Percentiles rank a stretch among this genome's conserved stretches.
Conservation (phyloP, 2,888 invertebrate species). For the Bursaphelenchus okinawaensis region DNA sequence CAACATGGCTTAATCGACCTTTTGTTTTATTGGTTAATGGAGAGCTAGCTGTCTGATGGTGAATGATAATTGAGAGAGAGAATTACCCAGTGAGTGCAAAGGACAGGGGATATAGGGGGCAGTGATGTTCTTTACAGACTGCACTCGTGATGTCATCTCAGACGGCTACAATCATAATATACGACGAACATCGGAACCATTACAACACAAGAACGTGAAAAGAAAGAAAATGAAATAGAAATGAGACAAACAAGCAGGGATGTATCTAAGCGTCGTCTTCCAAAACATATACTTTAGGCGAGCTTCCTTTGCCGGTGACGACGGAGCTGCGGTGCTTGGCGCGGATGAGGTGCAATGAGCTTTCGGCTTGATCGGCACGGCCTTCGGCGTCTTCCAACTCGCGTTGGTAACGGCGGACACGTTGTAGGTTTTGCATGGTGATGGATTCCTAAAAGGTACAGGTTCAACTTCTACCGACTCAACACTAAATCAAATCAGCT, state of each 20-base stretch:
- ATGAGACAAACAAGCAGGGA: not conserved
- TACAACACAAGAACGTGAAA: not conserved
- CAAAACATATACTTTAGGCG: slow-evolving; percentile 45
- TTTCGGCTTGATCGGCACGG: slow-evolving; percentile 70
- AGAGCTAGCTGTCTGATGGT: not conserved
- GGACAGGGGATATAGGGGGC: not conserved
- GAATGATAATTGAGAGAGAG: not conserved
- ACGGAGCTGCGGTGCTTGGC: slow-evolving; percentile 78
- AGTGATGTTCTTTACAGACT: not conserved
- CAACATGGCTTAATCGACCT: not conserved
- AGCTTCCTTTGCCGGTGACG: slow-evolving; percentile 39
- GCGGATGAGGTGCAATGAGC: slow-evolving; percentile 81
- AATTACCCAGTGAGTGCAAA: too few species aligned
- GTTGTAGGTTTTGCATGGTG: slow-evolving; percentile 74
- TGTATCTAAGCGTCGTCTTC: slow-evolving; percentile 27
- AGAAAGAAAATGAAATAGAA: not conserved
- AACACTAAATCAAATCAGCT: not conserved
- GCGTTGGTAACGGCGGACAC: slow-evolving; percentile 94
- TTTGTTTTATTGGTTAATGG: not conserved
- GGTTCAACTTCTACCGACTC: not conserved
- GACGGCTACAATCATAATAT: not conserved
- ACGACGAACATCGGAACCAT: not conserved
- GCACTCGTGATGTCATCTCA: not conserved
- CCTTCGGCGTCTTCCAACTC: slow-evolving; percentile 95
- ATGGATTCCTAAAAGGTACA: slow-evolving; percentile 48